A percentile compares a stretch with the other conserved stretches of the same genome.
These are phyloP conservation scores for Gulo gulo DNA, from an alignment of 2,113 vertebrate genomes.

Conservation along the genomic window DNA sequence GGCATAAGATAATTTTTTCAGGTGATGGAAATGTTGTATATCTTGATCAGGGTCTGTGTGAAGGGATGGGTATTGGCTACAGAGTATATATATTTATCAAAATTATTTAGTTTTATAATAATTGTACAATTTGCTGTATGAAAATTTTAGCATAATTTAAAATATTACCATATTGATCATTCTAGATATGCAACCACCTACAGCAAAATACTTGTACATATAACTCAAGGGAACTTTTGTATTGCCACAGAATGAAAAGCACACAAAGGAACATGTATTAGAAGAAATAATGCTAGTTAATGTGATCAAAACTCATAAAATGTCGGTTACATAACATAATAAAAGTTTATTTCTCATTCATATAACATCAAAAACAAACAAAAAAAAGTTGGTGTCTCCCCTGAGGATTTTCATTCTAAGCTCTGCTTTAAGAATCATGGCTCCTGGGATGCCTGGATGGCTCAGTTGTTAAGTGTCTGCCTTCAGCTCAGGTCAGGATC, in stretches of 20 bases:
- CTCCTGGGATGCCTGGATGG: not conserved
- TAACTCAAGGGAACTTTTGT: too few relatives aligned
- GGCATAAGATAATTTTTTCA: not conserved
- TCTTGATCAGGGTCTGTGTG: not conserved
- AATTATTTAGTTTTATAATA: not conserved
- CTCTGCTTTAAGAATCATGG: not conserved
- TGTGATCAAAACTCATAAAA: not conserved
- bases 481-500: too few relatives aligned
- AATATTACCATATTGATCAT: not conserved
- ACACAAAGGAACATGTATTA: not conserved
- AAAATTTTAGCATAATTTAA: not conserved
- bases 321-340: not conserved
- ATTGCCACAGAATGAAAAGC: not conserved
- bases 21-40: not conserved
- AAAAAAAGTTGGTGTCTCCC: not conserved
- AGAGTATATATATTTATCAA: not conserved
- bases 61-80: not conserved
- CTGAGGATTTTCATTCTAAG: not conserved
- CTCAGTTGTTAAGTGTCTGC: too few relatives aligned
- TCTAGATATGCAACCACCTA: not conserved
- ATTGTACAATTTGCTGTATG: not conserved
- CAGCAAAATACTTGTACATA: not conserved
- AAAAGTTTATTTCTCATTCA: not conserved
- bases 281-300: not conserved
- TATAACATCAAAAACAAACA: not conserved